Evolutionary conservation across 1,140 invertebrate species (phyloP), one percentile per base, ranked within the genome.

Genomic region (Drosophila navojoa): DNA sequence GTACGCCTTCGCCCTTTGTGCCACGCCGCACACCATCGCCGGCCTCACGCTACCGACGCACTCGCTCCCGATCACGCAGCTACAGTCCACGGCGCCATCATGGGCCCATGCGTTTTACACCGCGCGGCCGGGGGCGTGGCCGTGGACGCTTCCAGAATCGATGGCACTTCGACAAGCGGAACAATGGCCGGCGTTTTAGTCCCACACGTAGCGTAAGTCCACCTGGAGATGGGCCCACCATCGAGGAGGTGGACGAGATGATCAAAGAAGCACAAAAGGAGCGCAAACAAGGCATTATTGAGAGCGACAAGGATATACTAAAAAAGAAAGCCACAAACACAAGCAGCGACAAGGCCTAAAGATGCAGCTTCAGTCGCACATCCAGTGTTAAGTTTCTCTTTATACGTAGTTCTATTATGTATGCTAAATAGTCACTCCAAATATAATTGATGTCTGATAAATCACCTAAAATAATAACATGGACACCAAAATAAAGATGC

Each of bases 201-300:
- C 50, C 60, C 19, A 67, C 75, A 35, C 32, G 57, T 0, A 64
- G 77, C 7, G 50, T 72, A 13, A 53, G 58, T 11, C 68, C 55
- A 11, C 62, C 58, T 0, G 40, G 32, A 13, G 53, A 60, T 27
- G 77, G 68, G 5, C 80, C 77, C 6, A 79, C 77, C 9, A 84
- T 93, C 35, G 93, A 93, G 38, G 93, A 93, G 75, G 93, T 93
- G 75, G 93, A 93, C 74, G 92, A 93, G 71, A 93, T 93, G 77
- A 86, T 93, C 16, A 93, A 79, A 66, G 92, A 93, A 69, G 93
- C 92, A 16, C 93, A 93, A 77, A 92, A 92, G 69, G 93, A 93
- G 72, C 93, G 93, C 55, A 93, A 93, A 73, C 92, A 93, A 60
- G 92, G 92, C 49, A 93, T 93, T 73, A 86, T 93, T 16, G 91